Percentiles rank a stretch among this genome's conserved stretches.
Evolutionary conservation across 1,140 invertebrate species (phyloP).

Genomic region (Bombyx mori): ASM3026992v2 NC_085120.1:6030001-6030500

Average conservation of each 20-base stretch:
- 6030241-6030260: slow-evolving; percentile 53
- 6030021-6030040: slow-evolving; percentile 22
- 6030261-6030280: slow-evolving; percentile 43
- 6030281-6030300: slow-evolving; percentile 43
- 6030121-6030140: slow-evolving; percentile 23
- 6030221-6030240: slow-evolving; percentile 20
- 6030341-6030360: slow-evolving; percentile 47
- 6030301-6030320: slow-evolving; percentile 47
- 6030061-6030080: slow-evolving; percentile 30
- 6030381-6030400: slow-evolving; percentile 24
- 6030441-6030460: slow-evolving; percentile 36
- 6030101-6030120: slow-evolving; percentile 48
- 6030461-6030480: slow-evolving; percentile 26
- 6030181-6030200: slow-evolving; percentile 23
- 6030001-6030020: slow-evolving; percentile 15
- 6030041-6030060: slow-evolving; percentile 24
- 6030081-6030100: slow-evolving; percentile 43
- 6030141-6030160: slow-evolving; percentile 5
- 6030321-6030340: slow-evolving; percentile 55
- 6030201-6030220: slow-evolving; percentile 44
- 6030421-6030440: slow-evolving; percentile 44
- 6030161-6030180: slow-evolving; percentile 12
- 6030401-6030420: slow-evolving; percentile 47
- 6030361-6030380: slow-evolving; percentile 33
- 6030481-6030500: slow-evolving; percentile 39